Evolutionary conservation across 2,797 vertebrate genomes (phyloP).

Genomic region (Acridotheres tristis): DNA sequence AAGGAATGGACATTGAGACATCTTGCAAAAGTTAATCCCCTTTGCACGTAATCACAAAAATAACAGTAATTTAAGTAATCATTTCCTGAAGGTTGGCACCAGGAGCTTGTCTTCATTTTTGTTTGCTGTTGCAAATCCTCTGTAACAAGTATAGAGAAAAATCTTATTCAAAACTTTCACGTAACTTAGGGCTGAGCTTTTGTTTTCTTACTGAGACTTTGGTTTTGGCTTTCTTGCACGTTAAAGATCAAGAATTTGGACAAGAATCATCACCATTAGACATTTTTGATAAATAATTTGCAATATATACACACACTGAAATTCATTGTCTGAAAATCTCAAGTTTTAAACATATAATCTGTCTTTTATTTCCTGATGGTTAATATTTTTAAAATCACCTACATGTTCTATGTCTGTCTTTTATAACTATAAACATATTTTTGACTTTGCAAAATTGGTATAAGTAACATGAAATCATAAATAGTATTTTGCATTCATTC

Average conservation of each 20-base stretch:
- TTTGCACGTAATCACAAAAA: neutral
- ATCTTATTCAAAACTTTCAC: neutral
- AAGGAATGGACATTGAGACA: neutral
- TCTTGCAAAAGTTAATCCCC: neutral
- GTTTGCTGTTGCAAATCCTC: neutral
- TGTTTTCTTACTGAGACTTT: neutral
- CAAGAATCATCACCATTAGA: neutral
- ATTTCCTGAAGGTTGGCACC: neutral
- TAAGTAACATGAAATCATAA: neutral
- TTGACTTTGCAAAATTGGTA: neutral
- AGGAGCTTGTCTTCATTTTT: neutral
- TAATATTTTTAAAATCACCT: neutral
- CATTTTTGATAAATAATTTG: neutral
- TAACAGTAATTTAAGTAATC: neutral
- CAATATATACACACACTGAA: neutral
- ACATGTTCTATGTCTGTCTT: neutral
- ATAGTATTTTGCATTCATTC: neutral
- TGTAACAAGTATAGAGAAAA: neutral
- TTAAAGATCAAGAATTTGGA: neutral
- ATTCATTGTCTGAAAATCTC: neutral
- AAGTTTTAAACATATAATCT: neutral
- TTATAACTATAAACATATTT: neutral
- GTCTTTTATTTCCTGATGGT: neutral
- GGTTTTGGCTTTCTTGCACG: neutral
- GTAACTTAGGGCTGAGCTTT: neutral